These are phyloP conservation scores for Drosophila sordidula DNA, from an alignment of 2,888 invertebrate genomes.

Conservation along the genomic window DNA sequence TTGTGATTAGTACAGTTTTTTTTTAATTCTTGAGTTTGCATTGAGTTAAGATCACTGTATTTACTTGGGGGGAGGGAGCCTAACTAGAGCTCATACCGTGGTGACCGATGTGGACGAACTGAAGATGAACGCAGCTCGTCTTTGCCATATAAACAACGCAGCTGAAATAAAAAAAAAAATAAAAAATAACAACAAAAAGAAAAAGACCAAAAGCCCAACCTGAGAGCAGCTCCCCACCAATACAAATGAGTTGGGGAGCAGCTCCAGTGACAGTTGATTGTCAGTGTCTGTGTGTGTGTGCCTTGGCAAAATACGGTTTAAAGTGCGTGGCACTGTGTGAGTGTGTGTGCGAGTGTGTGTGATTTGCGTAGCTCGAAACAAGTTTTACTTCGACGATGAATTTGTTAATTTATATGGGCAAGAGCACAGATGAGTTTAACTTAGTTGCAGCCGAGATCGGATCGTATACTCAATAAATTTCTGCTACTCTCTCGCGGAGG, in stretches of 20 bases:
- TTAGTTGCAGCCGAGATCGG: slow-evolving; percentile 53
- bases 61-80: slow-evolving; percentile 65
- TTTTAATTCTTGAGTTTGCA: slow-evolving; percentile 15
- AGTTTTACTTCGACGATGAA: slow-evolving; percentile 52
- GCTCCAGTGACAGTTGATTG: slow-evolving; percentile 59
- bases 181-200: slow-evolving; percentile 27
- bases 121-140: slow-evolving; percentile 84
- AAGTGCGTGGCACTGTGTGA: slow-evolving; percentile 48
- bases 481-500: slow-evolving; percentile 25
- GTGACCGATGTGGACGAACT: slow-evolving; percentile 85
- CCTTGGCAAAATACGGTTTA: slow-evolving; percentile 34
- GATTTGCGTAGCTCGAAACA: slow-evolving; percentile 55
- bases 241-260: slow-evolving; percentile 54
- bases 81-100: slow-evolving; percentile 84
- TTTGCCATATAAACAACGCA: slow-evolving; percentile 85
- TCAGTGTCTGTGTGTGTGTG: slow-evolving; percentile 20
- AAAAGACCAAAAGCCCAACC: slow-evolving; percentile 44
- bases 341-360: slow-evolving; percentile 17
- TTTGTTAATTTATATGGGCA: slow-evolving; percentile 76
- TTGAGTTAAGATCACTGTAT: slow-evolving; percentile 43
- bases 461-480: slow-evolving; percentile 61
- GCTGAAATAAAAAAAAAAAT: slow-evolving; percentile 42
- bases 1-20: slow-evolving; percentile 46
- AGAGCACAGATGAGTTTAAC: slow-evolving; percentile 68
- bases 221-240: slow-evolving; percentile 59